Evolutionary conservation across 23 tunicate genomes (phyloP).

Genomic region (Oikopleura dioica): DNA sequence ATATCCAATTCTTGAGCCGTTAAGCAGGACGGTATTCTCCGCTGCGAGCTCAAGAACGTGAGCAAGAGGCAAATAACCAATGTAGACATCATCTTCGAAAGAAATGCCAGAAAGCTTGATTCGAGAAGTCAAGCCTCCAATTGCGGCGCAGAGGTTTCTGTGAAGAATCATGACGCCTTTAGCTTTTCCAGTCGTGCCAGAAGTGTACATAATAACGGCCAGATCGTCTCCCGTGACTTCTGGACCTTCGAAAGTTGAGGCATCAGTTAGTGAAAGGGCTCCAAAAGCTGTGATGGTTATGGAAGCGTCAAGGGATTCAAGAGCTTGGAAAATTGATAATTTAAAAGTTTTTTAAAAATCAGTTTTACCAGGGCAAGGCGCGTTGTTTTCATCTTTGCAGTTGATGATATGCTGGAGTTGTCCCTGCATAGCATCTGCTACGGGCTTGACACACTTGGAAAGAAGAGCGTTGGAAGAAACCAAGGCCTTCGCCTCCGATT

Average conservation of each 20-base stretch:
- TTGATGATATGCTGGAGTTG: background rate
- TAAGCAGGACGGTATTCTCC: constrained; percentile 23
- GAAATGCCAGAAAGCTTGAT: constrained; percentile 17
- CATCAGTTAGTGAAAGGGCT: background rate
- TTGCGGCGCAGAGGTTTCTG: constrained; percentile 48
- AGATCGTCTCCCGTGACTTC: constrained; percentile 24
- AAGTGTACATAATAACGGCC: constrained; percentile 80
- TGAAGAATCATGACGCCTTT: constrained; percentile 84
- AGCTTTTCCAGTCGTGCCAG: constrained; percentile 82
- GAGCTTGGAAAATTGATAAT: too few relatives aligned
- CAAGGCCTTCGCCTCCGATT: constrained; percentile 48
- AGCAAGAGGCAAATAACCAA: constrained; percentile 78
- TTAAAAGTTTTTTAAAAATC: too few relatives aligned
- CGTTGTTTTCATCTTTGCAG: background rate
- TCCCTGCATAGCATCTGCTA: background rate
- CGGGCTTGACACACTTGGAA: constrained; percentile 6
- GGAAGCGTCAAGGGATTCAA: background rate
- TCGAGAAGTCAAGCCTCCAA: constrained; percentile 40
- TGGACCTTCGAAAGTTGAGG: background rate
- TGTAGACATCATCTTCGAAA: constrained; percentile 32
- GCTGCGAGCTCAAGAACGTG: constrained; percentile 90
- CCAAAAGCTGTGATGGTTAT: background rate
- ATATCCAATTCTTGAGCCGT: constrained; percentile 63
- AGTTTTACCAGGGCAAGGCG: too few relatives aligned
- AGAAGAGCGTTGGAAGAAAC: constrained; percentile 47